Evolutionary conservation across 2,888 invertebrate genomes (phyloP), one percentile per base, ranked within the genome.

Genomic region (Archips crataeganus): DNA sequence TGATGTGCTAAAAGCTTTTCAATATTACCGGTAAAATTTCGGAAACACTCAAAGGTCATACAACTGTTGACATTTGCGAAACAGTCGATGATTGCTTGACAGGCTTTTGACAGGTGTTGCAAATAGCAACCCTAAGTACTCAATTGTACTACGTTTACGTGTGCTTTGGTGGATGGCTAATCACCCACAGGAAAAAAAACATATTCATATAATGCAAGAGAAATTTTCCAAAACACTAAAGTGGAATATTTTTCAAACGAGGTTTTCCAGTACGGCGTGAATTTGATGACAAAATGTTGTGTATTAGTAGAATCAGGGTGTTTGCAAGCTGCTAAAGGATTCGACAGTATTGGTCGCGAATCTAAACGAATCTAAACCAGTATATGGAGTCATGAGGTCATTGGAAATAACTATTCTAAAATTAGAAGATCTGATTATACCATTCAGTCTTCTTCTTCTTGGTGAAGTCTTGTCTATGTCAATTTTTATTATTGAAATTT

Each of bases 221-320:
- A 70, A 61, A 39, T 39, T 74, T 34, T 65, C 62, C 10, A 61
- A 68, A 15, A 49, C 74, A 45, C 49, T 71, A 10, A 75, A 72
- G n/a, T 54, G 59, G 49, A 15, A 54, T 75, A 60, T 75, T 69
- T 32, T 49, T 74, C 9, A 76, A 72, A 60, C 71, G 70, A n/a
- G 77, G 77, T n/a, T 77, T 76, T 23, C 77, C 77, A 39, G 54
- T 70, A 15, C n/a, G 72, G 15, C 13, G 34, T 10, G 42, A 61
- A 39, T 67, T 75, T 11, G 45, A 75, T 15, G 3, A 54, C 3
- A 61, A 63, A n/a, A 64, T 72, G 45, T 36, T 75, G 60, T 65
- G 57, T 3, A 47, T 77, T 77, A 39, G 66, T 70, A 47, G 77
- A 77, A n/a, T 23, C 70, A 57, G 77, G 77, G 1, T 74, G 75